Percentiles rank a stretch among this genome's conserved stretches.
Evolutionary conservation across 2,888 invertebrate species (phyloP).

Genomic region (Diarsia dahlii): DNA sequence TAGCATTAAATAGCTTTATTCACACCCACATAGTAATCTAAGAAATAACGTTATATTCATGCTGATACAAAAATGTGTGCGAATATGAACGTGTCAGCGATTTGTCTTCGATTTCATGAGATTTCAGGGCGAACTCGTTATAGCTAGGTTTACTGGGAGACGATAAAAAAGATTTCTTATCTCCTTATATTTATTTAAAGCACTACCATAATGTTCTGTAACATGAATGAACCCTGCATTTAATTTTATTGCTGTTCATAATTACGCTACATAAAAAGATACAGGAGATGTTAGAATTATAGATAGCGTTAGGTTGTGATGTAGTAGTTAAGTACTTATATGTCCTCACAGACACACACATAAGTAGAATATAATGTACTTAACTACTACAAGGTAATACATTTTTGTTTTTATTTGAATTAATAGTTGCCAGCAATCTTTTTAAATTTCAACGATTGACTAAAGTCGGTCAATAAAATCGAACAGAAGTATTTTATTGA

Average conservation of each 20-base stretch:
- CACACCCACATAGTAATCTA: constrained; percentile 16
- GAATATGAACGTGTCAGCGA: constrained; percentile 39
- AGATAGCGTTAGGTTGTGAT: background rate
- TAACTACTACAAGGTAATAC: no score
- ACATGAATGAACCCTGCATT: constrained; percentile 5
- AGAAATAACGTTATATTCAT: constrained; percentile 20
- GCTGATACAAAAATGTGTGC: constrained; percentile 41
- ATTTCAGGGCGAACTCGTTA: constrained; percentile 41
- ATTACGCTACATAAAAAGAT: background rate
- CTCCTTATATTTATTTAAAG: constrained; percentile 11
- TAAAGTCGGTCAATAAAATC: constrained; percentile 17
- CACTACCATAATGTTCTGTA: constrained; percentile 9
- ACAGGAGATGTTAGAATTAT: no score
- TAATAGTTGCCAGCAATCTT: background rate
- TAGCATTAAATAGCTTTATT: constrained; percentile 8
- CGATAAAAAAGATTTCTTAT: constrained; percentile 39
- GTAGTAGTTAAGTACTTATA: no score
- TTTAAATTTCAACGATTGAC: constrained; percentile 12
- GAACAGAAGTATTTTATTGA: constrained; percentile 24
- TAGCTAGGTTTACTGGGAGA: constrained; percentile 14
- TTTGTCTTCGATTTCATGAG: constrained; percentile 55
- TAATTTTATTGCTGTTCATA: background rate
- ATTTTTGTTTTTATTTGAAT: constrained; percentile 1
- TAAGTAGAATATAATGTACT: no score
- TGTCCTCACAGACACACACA: no score